Evolutionary conservation across 2,113 vertebrate genomes (phyloP).

Genomic region (Chaetura pelagica): DNA sequence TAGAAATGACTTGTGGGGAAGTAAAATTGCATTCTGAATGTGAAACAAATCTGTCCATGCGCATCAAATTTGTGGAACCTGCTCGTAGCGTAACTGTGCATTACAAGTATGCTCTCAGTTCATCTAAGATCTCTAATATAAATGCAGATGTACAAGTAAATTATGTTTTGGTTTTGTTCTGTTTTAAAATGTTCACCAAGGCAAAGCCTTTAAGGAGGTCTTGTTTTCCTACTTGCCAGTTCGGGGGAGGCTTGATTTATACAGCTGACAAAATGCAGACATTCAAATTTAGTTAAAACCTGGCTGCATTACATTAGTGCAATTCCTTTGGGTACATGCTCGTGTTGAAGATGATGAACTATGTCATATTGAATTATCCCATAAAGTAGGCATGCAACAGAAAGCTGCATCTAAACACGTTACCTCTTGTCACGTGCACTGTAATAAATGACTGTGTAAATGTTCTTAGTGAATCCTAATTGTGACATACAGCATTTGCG

Average conservation of each 20-base stretch:
- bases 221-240: neutral
- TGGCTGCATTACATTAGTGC: neutral
- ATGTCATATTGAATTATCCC: neutral
- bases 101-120: neutral
- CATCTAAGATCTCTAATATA: neutral
- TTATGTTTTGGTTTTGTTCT: neutral
- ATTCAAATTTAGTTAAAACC: neutral
- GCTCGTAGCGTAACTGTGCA: neutral
- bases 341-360: neutral
- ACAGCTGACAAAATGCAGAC: neutral
- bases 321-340: neutral
- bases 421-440: neutral
- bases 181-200: neutral
- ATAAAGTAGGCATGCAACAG: neutral
- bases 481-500: neutral
- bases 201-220: neutral
- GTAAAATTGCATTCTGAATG: neutral
- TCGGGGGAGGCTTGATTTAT: neutral
- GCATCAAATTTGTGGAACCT: neutral
- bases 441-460: neutral
- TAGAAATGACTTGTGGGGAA: neutral
- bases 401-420: neutral
- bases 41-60: neutral
- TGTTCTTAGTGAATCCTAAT: neutral
- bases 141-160: neutral